Percentiles rank a stretch among this genome's conserved stretches.
Conservation (phyloP, 2,113 vertebrate genomes). For the Mugil cephalus region DNA sequence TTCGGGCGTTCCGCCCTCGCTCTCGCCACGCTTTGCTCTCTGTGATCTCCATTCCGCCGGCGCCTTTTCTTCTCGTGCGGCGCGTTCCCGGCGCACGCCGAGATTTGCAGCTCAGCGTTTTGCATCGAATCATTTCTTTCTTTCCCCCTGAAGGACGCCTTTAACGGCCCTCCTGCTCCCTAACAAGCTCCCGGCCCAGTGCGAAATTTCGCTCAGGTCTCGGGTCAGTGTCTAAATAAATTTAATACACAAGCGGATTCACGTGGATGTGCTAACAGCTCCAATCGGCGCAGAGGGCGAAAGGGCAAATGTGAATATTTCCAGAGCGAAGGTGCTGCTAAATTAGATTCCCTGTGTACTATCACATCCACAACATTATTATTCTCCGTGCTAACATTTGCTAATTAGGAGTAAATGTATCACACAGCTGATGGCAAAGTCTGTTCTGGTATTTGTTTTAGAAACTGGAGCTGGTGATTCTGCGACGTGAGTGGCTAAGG, state of each 20-base stretch:
- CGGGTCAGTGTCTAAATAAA: neutral
- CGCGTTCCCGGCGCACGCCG: too few species aligned
- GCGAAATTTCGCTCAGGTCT: too few species aligned
- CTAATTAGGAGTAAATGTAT: neutral
- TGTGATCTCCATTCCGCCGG: neutral
- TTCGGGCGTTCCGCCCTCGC: conserved; percentile 28
- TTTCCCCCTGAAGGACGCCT: neutral
- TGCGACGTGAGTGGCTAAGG: neutral
- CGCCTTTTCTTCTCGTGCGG: too few species aligned
- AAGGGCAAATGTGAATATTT: too few species aligned
- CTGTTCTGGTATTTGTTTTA: too few species aligned
- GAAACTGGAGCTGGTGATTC: too few species aligned
- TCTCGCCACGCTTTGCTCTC: conserved; percentile 18
- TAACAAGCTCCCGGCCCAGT: neutral
- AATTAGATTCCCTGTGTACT: neutral
- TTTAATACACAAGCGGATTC: neutral
- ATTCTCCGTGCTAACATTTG: neutral
- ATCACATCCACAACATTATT: too few species aligned
- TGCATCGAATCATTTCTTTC: conserved; percentile 9
- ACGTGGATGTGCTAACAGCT: neutral
- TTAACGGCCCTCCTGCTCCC: too few species aligned
- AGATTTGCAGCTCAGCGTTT: conserved; percentile 12
- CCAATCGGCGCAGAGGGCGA: too few species aligned
- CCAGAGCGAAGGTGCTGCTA: neutral
- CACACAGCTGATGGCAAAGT: too few species aligned